Evolutionary conservation across 2,113 vertebrate species (phyloP).

Genomic region (Myotis lucifugus): DNA sequence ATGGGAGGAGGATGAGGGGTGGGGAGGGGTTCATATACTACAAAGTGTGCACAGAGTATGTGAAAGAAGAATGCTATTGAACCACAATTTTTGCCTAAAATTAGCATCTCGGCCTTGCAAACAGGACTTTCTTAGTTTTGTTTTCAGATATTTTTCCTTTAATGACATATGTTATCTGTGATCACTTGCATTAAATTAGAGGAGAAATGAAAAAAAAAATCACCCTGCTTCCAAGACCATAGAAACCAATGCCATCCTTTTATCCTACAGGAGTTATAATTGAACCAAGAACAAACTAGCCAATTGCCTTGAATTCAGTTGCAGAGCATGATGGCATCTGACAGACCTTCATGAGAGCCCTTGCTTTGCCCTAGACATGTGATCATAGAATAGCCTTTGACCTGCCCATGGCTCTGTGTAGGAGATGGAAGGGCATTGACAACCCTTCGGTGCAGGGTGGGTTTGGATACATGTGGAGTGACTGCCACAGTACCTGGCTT

Average conservation of each 20-base stretch:
- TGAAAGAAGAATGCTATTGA: not conserved
- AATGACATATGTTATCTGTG: not conserved
- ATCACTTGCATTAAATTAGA: not conserved
- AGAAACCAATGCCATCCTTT: not conserved
- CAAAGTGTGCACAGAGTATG: not conserved
- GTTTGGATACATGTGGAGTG: not conserved
- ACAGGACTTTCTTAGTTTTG: not conserved
- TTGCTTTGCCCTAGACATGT: not conserved
- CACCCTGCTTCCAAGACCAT: not conserved
- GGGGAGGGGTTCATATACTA: not conserved
- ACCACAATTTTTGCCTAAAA: not conserved
- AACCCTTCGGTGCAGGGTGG: not conserved
- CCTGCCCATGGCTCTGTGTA: not conserved
- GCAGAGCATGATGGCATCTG: not conserved
- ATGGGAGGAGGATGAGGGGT: no score
- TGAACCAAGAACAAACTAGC: not conserved
- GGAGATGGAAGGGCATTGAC: not conserved
- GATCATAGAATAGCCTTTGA: not conserved
- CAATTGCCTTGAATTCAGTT: not conserved
- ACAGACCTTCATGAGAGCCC: not conserved
- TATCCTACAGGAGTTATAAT: not conserved
- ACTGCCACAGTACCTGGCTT: not conserved
- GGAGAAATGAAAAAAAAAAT: not conserved
- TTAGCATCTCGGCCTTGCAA: not conserved
- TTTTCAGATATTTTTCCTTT: slow-evolving; percentile 22